phyloP scores from a whole-genome alignment of 2,113 vertebrate genomes.

The Chaetodon auriga region DNA sequence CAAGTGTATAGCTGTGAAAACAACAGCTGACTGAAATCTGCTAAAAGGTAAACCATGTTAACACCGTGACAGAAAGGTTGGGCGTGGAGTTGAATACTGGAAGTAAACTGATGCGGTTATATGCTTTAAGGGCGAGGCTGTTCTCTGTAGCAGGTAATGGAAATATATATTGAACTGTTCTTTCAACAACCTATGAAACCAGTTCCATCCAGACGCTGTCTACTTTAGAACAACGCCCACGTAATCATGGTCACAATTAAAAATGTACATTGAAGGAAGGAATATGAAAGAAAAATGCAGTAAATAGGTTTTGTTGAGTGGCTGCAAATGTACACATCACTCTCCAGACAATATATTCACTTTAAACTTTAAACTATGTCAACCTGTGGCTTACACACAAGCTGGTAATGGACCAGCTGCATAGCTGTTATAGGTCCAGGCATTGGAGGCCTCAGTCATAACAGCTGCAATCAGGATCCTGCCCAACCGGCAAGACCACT shows the following conservation, averaged over 20 bases:
- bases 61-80: background rate
- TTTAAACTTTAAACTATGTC: slow-evolving; percentile 11
- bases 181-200: background rate
- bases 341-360: background rate
- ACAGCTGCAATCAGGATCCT: slow-evolving; percentile 47
- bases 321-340: slow-evolving; percentile 1
- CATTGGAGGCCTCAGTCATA: background rate
- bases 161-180: background rate
- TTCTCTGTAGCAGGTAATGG: background rate
- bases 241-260: background rate
- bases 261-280: background rate
- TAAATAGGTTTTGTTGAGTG: background rate
- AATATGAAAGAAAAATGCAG: background rate
- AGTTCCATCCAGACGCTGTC: background rate
- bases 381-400: slow-evolving; percentile 8
- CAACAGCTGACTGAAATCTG: background rate
- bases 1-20: background rate
- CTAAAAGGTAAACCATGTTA: background rate
- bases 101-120: background rate
- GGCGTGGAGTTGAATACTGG: background rate
- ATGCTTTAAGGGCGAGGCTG: background rate
- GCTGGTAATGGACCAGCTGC: slow-evolving; percentile 25
- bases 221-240: background rate
- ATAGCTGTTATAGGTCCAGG: background rate
- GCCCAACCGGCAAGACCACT: slow-evolving; percentile 52